These are phyloP conservation scores for Argyresthia goedartella DNA, from an alignment of 2,888 invertebrate genomes.

Conservation along the genomic window DNA sequence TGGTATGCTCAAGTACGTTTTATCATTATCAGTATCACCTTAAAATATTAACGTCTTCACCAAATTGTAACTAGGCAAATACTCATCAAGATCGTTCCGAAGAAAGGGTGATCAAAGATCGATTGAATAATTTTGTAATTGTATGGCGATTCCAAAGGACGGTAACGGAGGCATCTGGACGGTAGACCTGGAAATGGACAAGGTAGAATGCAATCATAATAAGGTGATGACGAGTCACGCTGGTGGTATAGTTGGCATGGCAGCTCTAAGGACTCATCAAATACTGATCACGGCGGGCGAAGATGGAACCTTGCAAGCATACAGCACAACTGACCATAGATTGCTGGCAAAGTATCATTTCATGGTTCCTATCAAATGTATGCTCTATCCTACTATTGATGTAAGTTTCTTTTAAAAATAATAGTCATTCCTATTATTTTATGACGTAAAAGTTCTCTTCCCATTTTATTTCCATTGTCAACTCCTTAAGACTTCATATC, in stretches of 20 bases:
- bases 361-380: constrained; percentile 63
- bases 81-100: no score
- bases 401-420: constrained; percentile 38
- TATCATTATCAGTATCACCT: neutral
- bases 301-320: constrained; percentile 81
- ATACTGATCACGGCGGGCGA: constrained; percentile 80
- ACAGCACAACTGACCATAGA: constrained; percentile 73
- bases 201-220: constrained; percentile 43
- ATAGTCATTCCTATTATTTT: no score
- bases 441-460: no score
- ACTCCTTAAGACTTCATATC: no score
- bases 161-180: constrained; percentile 83
- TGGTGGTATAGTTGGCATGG: constrained; percentile 78
- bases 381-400: constrained; percentile 79
- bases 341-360: constrained; percentile 72
- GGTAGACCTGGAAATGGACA: constrained; percentile 55
- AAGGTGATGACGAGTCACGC: constrained; percentile 80
- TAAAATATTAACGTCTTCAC: neutral
- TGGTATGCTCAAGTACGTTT: constrained; percentile 84
- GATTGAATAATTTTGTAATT: neutral
- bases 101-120: no score
- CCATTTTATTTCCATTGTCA: no score
- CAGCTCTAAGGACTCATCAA: constrained; percentile 76
- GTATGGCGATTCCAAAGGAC: constrained; percentile 74
- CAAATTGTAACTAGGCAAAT: neutral